Evolutionary conservation across 1,140 invertebrate species (phyloP).

Genomic region (Leucophenga varia): DNA sequence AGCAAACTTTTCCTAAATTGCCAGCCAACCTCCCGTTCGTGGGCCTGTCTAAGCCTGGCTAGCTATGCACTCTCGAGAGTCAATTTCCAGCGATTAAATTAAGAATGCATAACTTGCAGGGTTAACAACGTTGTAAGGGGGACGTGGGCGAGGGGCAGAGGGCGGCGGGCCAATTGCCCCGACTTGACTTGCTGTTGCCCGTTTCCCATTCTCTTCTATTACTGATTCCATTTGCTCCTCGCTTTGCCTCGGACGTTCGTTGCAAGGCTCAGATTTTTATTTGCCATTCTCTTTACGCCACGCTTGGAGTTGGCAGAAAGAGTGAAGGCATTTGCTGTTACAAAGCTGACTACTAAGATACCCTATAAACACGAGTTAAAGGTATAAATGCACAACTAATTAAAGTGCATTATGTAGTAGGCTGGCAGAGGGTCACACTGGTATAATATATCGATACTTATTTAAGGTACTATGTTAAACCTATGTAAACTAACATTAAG

Average conservation of each 20-base stretch:
- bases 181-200: conserved; percentile 2
- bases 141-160: background rate
- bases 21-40: no score
- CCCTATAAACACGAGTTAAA: no score
- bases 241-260: conserved; percentile 12
- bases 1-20: conserved; percentile 6
- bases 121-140: conserved; percentile 36
- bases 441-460: no score
- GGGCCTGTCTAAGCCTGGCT: conserved; percentile 28
- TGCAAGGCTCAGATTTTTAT: conserved; percentile 38
- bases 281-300: conserved; percentile 35
- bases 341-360: no score
- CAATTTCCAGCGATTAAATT: conserved; percentile 53
- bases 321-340: background rate
- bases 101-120: conserved; percentile 51
- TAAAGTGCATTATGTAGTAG: no score
- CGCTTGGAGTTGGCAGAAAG: background rate
- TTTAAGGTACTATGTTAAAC: no score
- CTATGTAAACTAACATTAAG: no score
- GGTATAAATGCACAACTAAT: no score
- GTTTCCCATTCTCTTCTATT: no score
- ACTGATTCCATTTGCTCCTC: no score
- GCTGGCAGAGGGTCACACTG: no score
- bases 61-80: conserved; percentile 36
- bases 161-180: conserved; percentile 9